Base-by-base conservation (phyloP, 1,140 invertebrate species). In the Physella acuta region DNA sequence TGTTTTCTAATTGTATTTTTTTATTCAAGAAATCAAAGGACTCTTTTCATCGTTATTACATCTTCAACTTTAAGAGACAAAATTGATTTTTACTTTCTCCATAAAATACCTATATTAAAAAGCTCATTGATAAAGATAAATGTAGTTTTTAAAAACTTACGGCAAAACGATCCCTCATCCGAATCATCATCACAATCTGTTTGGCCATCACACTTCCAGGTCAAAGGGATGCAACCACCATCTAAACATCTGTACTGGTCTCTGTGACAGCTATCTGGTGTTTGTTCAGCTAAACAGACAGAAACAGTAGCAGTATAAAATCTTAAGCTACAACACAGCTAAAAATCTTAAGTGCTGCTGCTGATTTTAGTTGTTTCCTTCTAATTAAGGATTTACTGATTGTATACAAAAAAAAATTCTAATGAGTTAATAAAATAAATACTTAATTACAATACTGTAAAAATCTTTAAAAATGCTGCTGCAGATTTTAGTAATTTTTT, bases 151-250 rank as follows among this genome's bases (percentile, higher is more conserved):
- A 31, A 53, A 49, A 1, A 85, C 81, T 86, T 75, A 71, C 93
- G 92, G 83, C 95, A 98, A 4, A 90, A 89, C 2, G 74, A 60
- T 17, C 66, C 61, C 73, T 84, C 83, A 86, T 98, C 95, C 74
- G 92, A 93, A 1, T 92, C 93, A 85, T 97, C 95, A 76, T 94
- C 94, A 86, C 94, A 95, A 63, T 85, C 82, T 5, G 71, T 56
- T 44, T 82, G 76, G 33, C 80, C 81, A 79, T 98, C 95, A 81
- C 96, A 98, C 77, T 93, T 93, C 95, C 97, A 99, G 51, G 93
- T 92, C 37, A 92, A 90, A 24, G 97, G 89, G 68, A 99, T 96
- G 84, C 97, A 99, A 90, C 79, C 92, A 0, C 95, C 95, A 33
- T 70, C 71, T 5, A 39, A 44, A 75, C 84, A 85, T 65, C 78